These are phyloP conservation scores for Drosophila vallismaia DNA, from an alignment of 2,888 invertebrate genomes.

Conservation along the genomic window DNA sequence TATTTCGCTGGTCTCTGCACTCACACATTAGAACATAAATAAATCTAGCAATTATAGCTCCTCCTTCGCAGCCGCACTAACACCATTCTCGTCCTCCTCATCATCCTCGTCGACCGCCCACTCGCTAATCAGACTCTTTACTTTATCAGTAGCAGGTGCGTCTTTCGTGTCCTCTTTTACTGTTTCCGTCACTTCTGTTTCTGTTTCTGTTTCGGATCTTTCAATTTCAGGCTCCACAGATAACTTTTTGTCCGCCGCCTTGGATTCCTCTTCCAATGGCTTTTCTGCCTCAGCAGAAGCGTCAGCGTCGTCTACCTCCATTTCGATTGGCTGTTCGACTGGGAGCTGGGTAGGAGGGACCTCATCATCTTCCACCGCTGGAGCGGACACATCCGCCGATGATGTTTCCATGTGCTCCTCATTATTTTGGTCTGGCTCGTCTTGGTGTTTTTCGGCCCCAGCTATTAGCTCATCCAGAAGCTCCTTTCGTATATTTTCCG, in stretches of 20 bases:
- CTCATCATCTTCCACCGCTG: constrained; percentile 11
- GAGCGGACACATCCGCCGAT: neutral
- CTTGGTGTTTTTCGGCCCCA: constrained; percentile 43
- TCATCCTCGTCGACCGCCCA: constrained; percentile 83
- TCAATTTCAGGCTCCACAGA: constrained; percentile 40
- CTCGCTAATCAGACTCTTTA: constrained; percentile 83
- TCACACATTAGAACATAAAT: constrained; percentile 72
- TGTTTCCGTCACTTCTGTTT: constrained; percentile 2
- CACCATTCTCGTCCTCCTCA: constrained; percentile 74
- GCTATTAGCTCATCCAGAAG: constrained; percentile 67
- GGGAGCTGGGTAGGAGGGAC: constrained; percentile 29
- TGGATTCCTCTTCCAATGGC: constrained; percentile 4
- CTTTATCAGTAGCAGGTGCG: constrained; percentile 61
- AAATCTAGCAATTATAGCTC: constrained; percentile 80
- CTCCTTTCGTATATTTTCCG: constrained; percentile 62
- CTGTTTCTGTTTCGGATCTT: constrained; percentile 5
- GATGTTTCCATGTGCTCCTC: constrained; percentile 1
- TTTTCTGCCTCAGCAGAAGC: constrained; percentile 1
- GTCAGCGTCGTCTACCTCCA: constrained; percentile 6
- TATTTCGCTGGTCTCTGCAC: constrained; percentile 23
- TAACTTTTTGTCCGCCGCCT: constrained; percentile 13
- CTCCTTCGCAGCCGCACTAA: constrained; percentile 68
- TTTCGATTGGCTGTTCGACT: neutral
- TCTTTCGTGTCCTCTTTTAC: constrained; percentile 6
- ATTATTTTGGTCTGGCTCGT: constrained; percentile 7